Conservation (phyloP, 2,113 vertebrate species). For the Dipodomys stephensi region DNA sequence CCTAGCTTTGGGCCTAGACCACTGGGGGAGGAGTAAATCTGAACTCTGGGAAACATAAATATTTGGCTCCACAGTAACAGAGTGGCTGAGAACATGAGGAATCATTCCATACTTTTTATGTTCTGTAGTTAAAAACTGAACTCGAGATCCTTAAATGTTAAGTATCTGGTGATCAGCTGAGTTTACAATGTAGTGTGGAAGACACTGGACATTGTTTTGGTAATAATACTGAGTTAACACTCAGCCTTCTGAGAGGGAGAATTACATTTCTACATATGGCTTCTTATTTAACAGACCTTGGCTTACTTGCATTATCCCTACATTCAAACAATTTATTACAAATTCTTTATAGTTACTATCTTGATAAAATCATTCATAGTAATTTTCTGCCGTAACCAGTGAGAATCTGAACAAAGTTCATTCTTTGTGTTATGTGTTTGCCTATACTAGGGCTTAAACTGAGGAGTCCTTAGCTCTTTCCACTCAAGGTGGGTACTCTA, state of each 20-base stretch:
- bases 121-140: neutral
- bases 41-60: too few species aligned
- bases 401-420: constrained; percentile 15
- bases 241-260: neutral
- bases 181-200: neutral
- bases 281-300: neutral
- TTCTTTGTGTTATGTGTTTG: neutral
- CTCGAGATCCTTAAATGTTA: neutral
- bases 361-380: constrained; percentile 9
- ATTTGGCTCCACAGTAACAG: too few species aligned
- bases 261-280: neutral
- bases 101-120: neutral
- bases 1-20: too few species aligned
- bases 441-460: too few species aligned
- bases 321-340: constrained; percentile 48
- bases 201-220: neutral
- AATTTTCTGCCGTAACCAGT: constrained; percentile 36
- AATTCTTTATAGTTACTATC: constrained; percentile 9
- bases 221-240: neutral
- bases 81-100: too few species aligned
- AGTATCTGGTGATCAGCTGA: neutral
- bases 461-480: too few species aligned
- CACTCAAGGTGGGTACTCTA: too few species aligned
- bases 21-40: too few species aligned
- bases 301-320: constrained; percentile 14